Conservation (phyloP, 2,113 vertebrate species). For the Falcunculus frontatus region DNA sequence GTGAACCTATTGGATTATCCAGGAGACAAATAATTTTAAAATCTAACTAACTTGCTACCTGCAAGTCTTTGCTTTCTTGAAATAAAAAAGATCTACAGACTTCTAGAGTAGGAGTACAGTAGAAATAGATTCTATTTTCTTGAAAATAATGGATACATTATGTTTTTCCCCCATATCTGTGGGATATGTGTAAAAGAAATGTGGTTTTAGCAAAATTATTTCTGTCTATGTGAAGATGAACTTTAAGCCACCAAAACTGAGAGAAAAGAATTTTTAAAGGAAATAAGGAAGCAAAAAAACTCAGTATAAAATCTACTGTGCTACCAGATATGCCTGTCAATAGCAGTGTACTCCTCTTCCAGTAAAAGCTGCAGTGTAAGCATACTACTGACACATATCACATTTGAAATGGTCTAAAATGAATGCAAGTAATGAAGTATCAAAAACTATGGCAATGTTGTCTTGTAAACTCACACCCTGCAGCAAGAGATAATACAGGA, state of each 20-base stretch:
- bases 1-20: neutral
- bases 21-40: neutral
- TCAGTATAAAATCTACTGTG: neutral
- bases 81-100: neutral
- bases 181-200: neutral
- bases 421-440: constrained; percentile 16
- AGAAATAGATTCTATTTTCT: neutral
- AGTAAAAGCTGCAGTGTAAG: constrained; percentile 45
- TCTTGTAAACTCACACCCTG: constrained; percentile 1
- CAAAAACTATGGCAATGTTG: neutral
- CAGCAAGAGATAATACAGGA: constrained; percentile 27
- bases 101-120: neutral
- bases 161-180: neutral
- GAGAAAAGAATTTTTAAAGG: neutral
- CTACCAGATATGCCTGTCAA: constrained; percentile 16
- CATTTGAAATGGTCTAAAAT: constrained; percentile 29
- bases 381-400: constrained; percentile 5
- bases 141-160: neutral
- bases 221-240: neutral
- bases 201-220: neutral
- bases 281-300: neutral
- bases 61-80: neutral
- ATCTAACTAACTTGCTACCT: neutral
- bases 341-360: constrained; percentile 5
- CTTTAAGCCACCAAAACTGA: neutral